These are phyloP conservation scores for Sorex fumeus DNA, from an alignment of 2,113 vertebrate genomes.

Conservation along the genomic window DNA sequence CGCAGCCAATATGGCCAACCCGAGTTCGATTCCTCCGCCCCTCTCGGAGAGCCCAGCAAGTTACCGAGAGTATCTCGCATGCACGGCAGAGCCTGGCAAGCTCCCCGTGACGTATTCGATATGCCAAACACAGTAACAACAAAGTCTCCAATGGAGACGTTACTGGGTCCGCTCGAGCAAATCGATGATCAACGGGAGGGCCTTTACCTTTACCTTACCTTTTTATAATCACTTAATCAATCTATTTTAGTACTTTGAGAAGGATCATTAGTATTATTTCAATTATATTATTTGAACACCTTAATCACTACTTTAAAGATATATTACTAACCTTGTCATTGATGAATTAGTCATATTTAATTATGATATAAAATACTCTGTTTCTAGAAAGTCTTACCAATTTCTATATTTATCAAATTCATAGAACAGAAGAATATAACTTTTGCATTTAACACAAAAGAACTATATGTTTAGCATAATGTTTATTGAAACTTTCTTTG, in stretches of 20 bases:
- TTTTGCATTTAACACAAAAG: background rate
- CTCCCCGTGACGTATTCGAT: no score
- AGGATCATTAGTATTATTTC: slow-evolving; percentile 22
- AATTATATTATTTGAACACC: slow-evolving; percentile 14
- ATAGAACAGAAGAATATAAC: background rate
- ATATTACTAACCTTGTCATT: slow-evolving; percentile 12
- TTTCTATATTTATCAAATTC: background rate
- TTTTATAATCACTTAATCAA: slow-evolving; percentile 32
- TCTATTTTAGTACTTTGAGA: background rate
- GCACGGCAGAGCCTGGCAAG: no score
- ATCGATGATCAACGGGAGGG: no score
- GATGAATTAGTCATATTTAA: background rate
- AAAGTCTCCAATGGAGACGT: no score
- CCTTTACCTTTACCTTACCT: no score
- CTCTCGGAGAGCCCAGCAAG: no score
- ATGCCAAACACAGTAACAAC: no score
- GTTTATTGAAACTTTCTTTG: background rate
- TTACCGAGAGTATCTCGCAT: no score
- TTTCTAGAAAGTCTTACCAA: background rate
- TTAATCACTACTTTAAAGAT: slow-evolving; percentile 6
- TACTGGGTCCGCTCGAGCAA: no score
- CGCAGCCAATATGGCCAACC: no score
- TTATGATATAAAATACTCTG: background rate
- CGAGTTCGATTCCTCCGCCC: no score
- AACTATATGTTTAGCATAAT: background rate